Evolutionary conservation across 2,888 invertebrate species (phyloP).

Genomic region (Romanomermis culicivorax): DNA sequence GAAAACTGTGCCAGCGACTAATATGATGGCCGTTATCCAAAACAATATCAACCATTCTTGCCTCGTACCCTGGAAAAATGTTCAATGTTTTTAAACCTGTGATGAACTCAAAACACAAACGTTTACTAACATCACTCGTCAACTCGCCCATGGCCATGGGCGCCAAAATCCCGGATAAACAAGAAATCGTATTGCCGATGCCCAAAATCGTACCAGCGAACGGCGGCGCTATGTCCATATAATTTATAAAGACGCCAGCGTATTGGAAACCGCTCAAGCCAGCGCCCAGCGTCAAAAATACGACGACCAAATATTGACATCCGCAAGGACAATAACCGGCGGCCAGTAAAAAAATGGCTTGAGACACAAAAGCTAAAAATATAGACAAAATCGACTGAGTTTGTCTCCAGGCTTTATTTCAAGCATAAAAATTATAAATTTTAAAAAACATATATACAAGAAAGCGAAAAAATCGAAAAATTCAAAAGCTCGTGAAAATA

Average conservation of each 20-base stretch:
- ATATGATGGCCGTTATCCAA: conserved; percentile 25
- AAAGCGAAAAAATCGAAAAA: too few relatives aligned
- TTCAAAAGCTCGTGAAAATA: too few relatives aligned
- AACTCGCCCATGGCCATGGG: conserved; percentile 22
- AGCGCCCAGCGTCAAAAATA: conserved; percentile 18
- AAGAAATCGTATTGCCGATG: conserved; percentile 27
- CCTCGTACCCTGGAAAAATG: conserved; percentile 22
- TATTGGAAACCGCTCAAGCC: conserved; percentile 27
- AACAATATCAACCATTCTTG: conserved; percentile 27
- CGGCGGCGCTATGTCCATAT: conserved; percentile 27
- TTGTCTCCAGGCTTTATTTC: too few relatives aligned
- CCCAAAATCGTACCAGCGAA: conserved; percentile 23
- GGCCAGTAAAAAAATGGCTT: conserved; percentile 24
- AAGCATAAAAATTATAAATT: too few relatives aligned
- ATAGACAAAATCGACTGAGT: too few relatives aligned
- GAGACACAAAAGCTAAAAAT: conserved; percentile 22
- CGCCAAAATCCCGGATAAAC: conserved; percentile 27
- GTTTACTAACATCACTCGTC: conserved; percentile 15
- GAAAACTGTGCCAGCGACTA: conserved; percentile 30
- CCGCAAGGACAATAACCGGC: conserved; percentile 25
- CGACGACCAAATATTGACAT: conserved; percentile 22
- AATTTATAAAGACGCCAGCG: conserved; percentile 18
- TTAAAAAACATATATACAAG: too few relatives aligned
- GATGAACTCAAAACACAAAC: too few relatives aligned
- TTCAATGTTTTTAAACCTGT: too few relatives aligned